Evolutionary conservation across 2,888 invertebrate species (phyloP).

Genomic region (Thelaira solivaga): DNA sequence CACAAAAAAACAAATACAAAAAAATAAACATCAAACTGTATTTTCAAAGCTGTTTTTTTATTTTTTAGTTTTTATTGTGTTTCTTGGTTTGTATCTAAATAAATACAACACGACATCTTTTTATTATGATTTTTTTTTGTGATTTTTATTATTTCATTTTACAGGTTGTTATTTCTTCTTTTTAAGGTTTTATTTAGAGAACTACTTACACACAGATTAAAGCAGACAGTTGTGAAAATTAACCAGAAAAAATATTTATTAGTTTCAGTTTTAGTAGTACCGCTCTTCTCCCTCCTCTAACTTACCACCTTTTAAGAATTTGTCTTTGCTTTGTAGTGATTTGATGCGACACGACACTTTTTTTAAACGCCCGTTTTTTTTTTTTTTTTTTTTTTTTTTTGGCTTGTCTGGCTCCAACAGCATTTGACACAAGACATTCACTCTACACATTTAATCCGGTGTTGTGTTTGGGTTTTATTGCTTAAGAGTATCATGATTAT

Average conservation of each 20-base stretch:
- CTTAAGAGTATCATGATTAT: conserved; percentile 55
- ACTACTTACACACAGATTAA: conserved; percentile 48
- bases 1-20: not conserved
- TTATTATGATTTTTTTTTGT: conserved; percentile 32
- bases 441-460: conserved; percentile 39
- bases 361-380: conserved; percentile 16
- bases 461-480: conserved; percentile 17
- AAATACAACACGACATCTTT: conserved; percentile 56
- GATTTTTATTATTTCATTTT: conserved; percentile 17
- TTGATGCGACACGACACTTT: conserved; percentile 59
- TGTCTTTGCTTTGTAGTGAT: conserved; percentile 43
- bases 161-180: conserved; percentile 49
- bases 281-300: not conserved
- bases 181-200: not conserved
- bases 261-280: conserved; percentile 4
- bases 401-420: conserved; percentile 34
- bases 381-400: conserved; percentile 26
- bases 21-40: conserved; percentile 10
- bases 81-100: conserved; percentile 26
- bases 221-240: conserved; percentile 58
- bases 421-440: conserved; percentile 41
- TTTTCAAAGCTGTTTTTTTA: not conserved
- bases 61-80: not conserved
- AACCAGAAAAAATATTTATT: conserved; percentile 18
- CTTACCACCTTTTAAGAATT: conserved; percentile 25